These are phyloP conservation scores for Nebria salina DNA, from an alignment of 2,888 invertebrate species.

Conservation along the genomic window DNA sequence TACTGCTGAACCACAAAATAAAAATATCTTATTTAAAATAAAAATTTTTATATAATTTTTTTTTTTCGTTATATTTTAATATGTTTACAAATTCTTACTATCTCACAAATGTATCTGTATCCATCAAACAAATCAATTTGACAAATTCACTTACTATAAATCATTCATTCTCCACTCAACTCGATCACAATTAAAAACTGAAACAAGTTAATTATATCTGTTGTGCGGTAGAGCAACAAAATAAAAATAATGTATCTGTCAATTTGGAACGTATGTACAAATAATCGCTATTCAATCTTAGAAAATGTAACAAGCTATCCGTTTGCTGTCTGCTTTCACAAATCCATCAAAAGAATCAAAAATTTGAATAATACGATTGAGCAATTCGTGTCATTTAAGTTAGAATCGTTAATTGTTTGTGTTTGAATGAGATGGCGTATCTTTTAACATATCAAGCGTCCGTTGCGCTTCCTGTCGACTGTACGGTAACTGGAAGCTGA, in stretches of 20 bases:
- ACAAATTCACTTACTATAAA: not conserved
- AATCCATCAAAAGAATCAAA: not conserved
- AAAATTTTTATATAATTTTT: too few relatives aligned
- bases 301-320: not conserved
- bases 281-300: not conserved
- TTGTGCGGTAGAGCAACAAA: not conserved
- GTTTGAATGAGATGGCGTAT: not conserved
- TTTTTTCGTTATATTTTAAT: too few relatives aligned
- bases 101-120: too few relatives aligned
- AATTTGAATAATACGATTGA: conserved; percentile 1
- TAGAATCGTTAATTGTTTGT: not conserved
- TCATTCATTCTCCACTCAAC: not conserved
- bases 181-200: not conserved
- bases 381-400: not conserved
- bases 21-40: too few relatives aligned
- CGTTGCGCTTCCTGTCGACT: not conserved
- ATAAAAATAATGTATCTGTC: not conserved
- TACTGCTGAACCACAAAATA: too few relatives aligned
- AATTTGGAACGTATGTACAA: not conserved
- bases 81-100: too few relatives aligned
- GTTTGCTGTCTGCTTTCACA: not conserved
- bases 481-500: not conserved
- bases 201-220: not conserved
- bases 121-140: not conserved
- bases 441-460: not conserved